phyloP scores from a whole-genome alignment of 2,113 vertebrate genomes.

The Pithys albifrons region DNA sequence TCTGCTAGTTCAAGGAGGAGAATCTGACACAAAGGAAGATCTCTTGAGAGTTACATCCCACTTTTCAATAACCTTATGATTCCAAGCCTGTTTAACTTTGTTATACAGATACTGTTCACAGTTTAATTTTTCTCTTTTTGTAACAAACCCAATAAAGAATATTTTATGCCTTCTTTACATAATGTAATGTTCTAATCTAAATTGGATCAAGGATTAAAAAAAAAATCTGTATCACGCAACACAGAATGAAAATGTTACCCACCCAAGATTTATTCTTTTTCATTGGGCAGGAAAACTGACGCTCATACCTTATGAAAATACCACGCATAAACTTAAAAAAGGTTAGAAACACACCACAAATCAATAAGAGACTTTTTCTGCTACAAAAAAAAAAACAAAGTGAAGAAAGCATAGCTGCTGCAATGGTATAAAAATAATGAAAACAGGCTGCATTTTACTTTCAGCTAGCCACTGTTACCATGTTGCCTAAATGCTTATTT shows the following conservation, averaged over 20 bases:
- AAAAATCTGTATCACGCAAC: not conserved
- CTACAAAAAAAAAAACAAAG: not conserved
- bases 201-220: not conserved
- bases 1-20: not conserved
- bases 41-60: not conserved
- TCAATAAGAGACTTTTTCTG: not conserved
- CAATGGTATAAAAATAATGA: not conserved
- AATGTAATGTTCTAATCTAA: not conserved
- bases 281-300: not conserved
- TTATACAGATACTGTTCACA: not conserved
- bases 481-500: not conserved
- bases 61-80: not conserved
- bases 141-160: not conserved
- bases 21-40: not conserved
- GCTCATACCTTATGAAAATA: not conserved
- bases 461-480: not conserved
- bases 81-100: not conserved
- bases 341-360: not conserved
- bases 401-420: not conserved
- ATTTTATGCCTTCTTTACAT: not conserved
- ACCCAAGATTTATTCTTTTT: not conserved
- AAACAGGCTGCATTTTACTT: not conserved
- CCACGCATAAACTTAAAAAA: not conserved
- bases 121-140: not conserved
- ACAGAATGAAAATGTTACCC: not conserved